A percentile compares a stretch with the other conserved stretches of the same genome.
Conservation (phyloP, 2,888 invertebrate genomes). For the Parnassius smintheus region DNA sequence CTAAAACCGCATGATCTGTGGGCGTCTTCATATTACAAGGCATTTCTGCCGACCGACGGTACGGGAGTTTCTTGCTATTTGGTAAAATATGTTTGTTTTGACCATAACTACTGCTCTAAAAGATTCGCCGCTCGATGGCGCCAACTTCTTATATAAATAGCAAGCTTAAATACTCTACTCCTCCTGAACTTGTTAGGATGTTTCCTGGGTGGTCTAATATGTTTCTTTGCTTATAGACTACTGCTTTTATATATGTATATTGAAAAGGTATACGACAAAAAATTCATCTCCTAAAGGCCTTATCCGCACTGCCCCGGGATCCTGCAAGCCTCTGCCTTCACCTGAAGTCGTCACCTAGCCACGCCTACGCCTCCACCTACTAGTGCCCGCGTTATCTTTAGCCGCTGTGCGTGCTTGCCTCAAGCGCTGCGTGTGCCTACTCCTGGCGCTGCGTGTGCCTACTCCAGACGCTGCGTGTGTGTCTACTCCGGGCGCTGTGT, state of each 20-base stretch:
- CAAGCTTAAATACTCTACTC: slow-evolving; percentile 27
- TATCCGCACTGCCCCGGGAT: no score
- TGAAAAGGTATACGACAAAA: no score
- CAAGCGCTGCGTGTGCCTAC: no score
- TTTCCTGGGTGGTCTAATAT: slow-evolving; percentile 66
- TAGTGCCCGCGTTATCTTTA: no score
- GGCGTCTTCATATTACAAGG: slow-evolving; percentile 74
- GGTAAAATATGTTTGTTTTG: slow-evolving; percentile 77
- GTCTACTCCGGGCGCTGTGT: no score
- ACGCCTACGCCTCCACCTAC: no score
- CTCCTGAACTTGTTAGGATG: slow-evolving; percentile 54
- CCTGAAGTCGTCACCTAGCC: no score
- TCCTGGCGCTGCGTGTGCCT: no score
- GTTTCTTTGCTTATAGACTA: slow-evolving; percentile 39
- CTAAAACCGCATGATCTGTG: slow-evolving; percentile 75
- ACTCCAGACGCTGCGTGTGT: no score
- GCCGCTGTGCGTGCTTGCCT: no score
- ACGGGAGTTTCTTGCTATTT: slow-evolving; percentile 55
- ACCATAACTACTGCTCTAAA: slow-evolving; percentile 63
- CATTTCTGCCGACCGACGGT: slow-evolving; percentile 63
- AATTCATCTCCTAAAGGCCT: no score
- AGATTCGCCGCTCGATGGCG: slow-evolving; percentile 53
- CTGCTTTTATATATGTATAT: neutral
- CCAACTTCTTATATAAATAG: slow-evolving; percentile 30
- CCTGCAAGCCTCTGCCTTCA: no score